Percentiles rank a stretch among this genome's conserved stretches.
Conservation (phyloP, 1,140 invertebrate species). For the Leptestheria dahalacensis region DNA sequence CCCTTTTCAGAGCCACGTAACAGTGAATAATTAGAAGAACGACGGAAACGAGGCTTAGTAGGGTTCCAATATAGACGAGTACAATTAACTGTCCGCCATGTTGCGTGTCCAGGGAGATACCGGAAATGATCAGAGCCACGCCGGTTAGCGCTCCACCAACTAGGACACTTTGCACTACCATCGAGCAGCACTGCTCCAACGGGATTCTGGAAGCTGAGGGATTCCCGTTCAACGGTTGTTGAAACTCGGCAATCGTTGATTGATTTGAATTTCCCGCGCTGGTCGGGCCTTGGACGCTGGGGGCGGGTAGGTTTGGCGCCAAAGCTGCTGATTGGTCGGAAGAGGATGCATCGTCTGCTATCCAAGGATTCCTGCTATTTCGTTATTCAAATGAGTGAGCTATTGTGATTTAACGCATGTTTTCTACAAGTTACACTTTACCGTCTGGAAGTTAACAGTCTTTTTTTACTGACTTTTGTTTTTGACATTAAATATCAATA, state of each 20-base stretch:
- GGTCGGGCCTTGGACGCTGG: not conserved
- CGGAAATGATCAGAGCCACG: not conserved
- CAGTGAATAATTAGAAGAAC: not conserved
- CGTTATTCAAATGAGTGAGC: no score
- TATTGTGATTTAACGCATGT: no score
- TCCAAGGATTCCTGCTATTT: not conserved
- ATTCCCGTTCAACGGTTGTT: not conserved
- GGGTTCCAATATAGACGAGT: not conserved
- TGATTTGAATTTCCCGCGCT: not conserved
- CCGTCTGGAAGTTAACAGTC: no score
- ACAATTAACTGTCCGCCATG: not conserved
- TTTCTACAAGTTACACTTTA: no score
- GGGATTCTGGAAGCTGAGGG: not conserved
- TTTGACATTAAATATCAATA: no score
- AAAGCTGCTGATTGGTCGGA: not conserved
- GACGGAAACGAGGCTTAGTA: not conserved
- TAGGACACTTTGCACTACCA: not conserved
- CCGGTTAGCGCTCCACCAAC: not conserved
- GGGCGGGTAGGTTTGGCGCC: not conserved
- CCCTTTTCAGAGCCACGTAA: not conserved
- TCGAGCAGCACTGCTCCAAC: not conserved
- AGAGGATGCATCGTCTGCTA: not conserved
- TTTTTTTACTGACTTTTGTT: no score
- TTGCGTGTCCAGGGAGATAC: not conserved
- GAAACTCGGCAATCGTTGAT: not conserved